phyloP scores from a whole-genome alignment of 2,797 vertebrate genomes.

The Sebastes hubbsi region DNA sequence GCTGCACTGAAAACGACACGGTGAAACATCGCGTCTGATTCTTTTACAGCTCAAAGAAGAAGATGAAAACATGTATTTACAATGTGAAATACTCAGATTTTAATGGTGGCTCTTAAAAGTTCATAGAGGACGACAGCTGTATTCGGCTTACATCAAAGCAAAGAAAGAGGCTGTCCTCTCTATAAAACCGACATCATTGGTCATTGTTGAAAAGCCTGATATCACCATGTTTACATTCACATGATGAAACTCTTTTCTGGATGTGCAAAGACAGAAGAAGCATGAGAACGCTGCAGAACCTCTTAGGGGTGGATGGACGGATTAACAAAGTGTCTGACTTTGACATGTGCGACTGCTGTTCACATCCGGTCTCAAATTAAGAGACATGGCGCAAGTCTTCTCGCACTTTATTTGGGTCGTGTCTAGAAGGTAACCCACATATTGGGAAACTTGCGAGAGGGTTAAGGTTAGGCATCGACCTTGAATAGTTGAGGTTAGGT shows the following conservation, averaged over 20 bases:
- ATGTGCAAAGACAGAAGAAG: background rate
- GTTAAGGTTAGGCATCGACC: accelerated
- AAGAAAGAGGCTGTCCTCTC: background rate
- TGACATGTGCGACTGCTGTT: background rate
- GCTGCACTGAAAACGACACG: background rate
- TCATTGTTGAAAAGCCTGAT: background rate
- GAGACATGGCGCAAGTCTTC: background rate
- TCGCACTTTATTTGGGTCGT: background rate
- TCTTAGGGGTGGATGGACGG: background rate
- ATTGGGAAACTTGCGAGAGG: too few species aligned
- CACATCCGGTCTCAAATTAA: background rate
- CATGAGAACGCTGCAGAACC: background rate
- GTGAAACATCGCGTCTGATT: background rate
- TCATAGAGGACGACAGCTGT: background rate
- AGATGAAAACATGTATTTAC: too few species aligned
- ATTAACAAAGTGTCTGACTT: background rate
- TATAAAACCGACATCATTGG: background rate
- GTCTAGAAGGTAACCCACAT: too few species aligned
- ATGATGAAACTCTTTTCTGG: background rate
- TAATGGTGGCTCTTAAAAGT: background rate
- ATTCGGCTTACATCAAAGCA: background rate
- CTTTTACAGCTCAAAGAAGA: background rate
- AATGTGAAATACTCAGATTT: background rate
- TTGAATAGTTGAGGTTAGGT: too few species aligned
- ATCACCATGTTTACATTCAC: background rate